These are phyloP conservation scores for Tetranychus urticae DNA, from an alignment of 1,140 invertebrate genomes.

Conservation along the genomic window DNA sequence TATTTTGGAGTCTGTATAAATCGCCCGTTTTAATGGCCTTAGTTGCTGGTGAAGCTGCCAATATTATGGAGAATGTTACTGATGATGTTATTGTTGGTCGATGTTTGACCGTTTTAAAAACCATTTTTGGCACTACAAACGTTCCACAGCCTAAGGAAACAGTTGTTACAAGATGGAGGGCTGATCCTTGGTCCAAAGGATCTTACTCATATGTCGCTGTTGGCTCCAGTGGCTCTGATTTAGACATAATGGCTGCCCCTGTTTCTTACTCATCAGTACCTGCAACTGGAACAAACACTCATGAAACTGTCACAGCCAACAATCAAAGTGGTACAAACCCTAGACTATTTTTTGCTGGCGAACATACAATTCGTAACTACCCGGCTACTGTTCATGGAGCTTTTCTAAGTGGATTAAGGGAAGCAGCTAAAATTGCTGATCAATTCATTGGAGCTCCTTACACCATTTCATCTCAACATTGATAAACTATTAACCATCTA, in stretches of 20 bases:
- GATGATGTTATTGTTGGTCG: constrained; percentile 93
- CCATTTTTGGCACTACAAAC: constrained; percentile 71
- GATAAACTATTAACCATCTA: too few relatives aligned
- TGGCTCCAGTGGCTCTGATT: constrained; percentile 65
- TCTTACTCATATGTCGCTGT: constrained; percentile 93
- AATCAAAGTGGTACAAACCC: constrained; percentile 21
- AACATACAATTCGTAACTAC: constrained; percentile 94
- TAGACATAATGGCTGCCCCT: constrained; percentile 81
- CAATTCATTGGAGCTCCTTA: constrained; percentile 28
- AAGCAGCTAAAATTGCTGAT: constrained; percentile 84
- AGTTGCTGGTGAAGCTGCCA: constrained; percentile 83
- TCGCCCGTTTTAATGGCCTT: constrained; percentile 78
- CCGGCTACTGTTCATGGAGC: constrained; percentile 95
- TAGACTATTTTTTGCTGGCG: constrained; percentile 78
- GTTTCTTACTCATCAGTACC: constrained; percentile 34
- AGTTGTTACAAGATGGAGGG: constrained; percentile 84
- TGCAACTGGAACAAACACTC: not conserved
- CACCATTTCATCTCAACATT: too few relatives aligned
- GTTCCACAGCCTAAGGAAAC: constrained; percentile 91
- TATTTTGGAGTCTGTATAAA: constrained; percentile 93
- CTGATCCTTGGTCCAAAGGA: constrained; percentile 80
- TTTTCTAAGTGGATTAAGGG: constrained; percentile 72
- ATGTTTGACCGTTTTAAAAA: constrained; percentile 70
- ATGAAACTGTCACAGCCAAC: constrained; percentile 4
- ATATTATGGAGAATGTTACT: constrained; percentile 87